Conservation (phyloP, 2,113 vertebrate species). For the Scartelaos histophorus region DNA sequence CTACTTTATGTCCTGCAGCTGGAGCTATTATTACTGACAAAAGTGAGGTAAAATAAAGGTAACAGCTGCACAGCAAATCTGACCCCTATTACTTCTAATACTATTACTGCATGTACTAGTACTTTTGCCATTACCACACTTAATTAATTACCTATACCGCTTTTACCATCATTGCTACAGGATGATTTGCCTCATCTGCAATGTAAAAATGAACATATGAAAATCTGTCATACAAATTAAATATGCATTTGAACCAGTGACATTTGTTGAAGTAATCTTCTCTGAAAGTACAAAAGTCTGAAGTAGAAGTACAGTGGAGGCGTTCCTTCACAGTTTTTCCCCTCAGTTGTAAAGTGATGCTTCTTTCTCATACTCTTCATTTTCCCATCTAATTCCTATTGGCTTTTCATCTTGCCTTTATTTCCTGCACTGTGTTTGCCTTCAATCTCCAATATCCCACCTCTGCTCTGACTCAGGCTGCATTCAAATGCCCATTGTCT, state of each 20-base stretch:
- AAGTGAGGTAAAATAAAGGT: too few species aligned
- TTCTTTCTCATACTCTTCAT: conserved; percentile 33
- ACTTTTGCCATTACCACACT: neutral
- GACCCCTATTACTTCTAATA: too few species aligned
- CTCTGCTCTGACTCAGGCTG: conserved; percentile 12
- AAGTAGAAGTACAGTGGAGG: too few species aligned
- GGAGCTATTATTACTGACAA: neutral
- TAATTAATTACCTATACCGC: neutral
- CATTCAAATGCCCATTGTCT: conserved; percentile 34
- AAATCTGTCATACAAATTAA: too few species aligned
- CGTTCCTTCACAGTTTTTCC: neutral
- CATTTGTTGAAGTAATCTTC: neutral
- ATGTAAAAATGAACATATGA: too few species aligned
- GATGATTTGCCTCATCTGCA: too few species aligned
- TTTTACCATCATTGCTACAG: neutral
- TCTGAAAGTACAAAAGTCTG: too few species aligned
- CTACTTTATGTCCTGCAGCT: neutral
- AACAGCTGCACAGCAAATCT: too few species aligned
- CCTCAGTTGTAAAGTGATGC: conserved; percentile 9
- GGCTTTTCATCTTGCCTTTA: conserved; percentile 35
- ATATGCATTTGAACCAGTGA: too few species aligned
- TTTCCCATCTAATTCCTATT: conserved; percentile 42
- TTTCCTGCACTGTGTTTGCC: conserved; percentile 27
- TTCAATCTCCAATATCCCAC: conserved; percentile 21
- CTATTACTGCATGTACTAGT: too few species aligned